Percentiles rank a stretch among this genome's conserved stretches.
phyloP scores from a whole-genome alignment of 1,140 invertebrate species.

The Eubasilissa regina region DNA sequence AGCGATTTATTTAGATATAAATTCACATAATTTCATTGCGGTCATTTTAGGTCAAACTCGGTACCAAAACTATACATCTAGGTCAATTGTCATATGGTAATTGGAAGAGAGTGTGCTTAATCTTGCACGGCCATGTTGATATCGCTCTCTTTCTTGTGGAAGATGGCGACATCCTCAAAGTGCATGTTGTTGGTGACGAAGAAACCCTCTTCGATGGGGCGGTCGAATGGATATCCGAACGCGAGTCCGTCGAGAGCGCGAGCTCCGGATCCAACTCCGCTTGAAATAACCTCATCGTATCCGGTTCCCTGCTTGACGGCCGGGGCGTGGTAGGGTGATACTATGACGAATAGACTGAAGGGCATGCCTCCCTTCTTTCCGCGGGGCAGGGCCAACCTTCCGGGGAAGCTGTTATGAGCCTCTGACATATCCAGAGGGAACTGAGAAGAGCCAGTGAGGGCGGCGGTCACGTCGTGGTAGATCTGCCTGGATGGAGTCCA shows the following conservation, averaged over 20 bases:
- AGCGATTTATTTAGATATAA: neutral
- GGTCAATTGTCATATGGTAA: constrained; percentile 9
- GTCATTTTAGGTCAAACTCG: neutral
- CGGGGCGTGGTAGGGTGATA: constrained; percentile 70
- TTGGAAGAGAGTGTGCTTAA: constrained; percentile 14
- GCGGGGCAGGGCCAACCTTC: constrained; percentile 75
- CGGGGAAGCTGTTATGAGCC: constrained; percentile 73
- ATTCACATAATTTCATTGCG: neutral
- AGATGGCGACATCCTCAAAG: constrained; percentile 75
- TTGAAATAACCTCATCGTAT: constrained; percentile 64
- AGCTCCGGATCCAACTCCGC: constrained; percentile 67
- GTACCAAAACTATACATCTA: neutral
- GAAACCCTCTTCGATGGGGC: constrained; percentile 70
- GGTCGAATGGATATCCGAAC: constrained; percentile 81
- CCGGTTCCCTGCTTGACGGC: constrained; percentile 63
- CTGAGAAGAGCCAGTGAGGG: constrained; percentile 60
- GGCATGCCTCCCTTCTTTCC: constrained; percentile 76
- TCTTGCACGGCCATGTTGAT: constrained; percentile 49
- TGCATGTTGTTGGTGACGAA: constrained; percentile 74
- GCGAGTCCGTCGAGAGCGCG: constrained; percentile 73
- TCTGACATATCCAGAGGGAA: constrained; percentile 65
- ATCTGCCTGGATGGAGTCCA: constrained; percentile 64
- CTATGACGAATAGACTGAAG: constrained; percentile 74
- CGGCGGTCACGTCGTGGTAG: constrained; percentile 65
- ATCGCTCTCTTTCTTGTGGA: constrained; percentile 68